Base-by-base conservation (phyloP, 2,113 vertebrate genomes). In the Rhadina sibilatrix region DNA sequence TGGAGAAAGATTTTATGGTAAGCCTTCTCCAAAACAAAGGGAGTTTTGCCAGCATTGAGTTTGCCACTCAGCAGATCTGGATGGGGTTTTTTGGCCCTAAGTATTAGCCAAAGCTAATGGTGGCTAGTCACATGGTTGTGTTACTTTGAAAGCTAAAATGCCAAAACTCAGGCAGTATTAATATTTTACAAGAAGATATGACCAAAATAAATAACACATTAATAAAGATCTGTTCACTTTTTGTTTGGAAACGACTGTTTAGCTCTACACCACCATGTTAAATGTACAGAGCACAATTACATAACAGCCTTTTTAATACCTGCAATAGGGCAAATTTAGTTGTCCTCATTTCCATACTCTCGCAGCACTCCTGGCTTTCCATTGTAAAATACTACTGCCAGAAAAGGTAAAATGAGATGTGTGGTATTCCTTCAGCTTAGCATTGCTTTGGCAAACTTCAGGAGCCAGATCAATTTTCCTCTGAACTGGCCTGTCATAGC, bases 391-490 rank as follows among this genome's bases (percentile, higher is more conserved):
- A 82, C 76, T 83, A 46, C 68, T 96, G 44, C 69, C 78, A 85
- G 90, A 76, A 93, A 87, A 94, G 90, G 46, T 93, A 65, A 94
- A 96, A 87, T 65, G 79, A 84, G 65, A 63, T 76, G 54, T 76
- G 38, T 18, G 7, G 0, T 83, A 11, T 78, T 90, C 4, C 3
- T 49, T 35, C 30, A 57, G 53, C n/a, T 96, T 69, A 81, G 83
- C 24, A 22, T 38, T 50, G 54, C 11, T 83, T 93, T 92, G 83
- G 44, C 42, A 85, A 54, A 84, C 56, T 42, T 65, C 23, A 53
- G 87, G 61, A 92, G n/a, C 60, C 56, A 11, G 30, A 23, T 47
- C 76, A 49, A 9, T 80, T 96, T 74, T 96, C 61, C 54, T 79
- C 53, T 59, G 33, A 64, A 21, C 57, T 5, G 4, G 23, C 59